phyloP scores from a whole-genome alignment of 2,113 vertebrate genomes.

The Taxidea taxus region DNA sequence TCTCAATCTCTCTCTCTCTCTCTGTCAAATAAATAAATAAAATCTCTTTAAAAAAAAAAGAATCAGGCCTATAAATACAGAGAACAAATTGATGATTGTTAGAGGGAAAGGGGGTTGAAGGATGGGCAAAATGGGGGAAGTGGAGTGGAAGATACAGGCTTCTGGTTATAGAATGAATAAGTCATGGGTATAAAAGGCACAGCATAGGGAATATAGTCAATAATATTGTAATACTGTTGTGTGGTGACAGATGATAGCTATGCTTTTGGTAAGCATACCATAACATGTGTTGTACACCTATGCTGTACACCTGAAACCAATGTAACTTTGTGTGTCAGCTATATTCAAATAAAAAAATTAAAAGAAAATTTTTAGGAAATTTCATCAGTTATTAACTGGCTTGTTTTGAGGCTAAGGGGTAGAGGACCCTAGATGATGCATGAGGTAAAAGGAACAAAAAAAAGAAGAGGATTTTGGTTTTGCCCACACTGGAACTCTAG shows the following conservation, averaged over 20 bases:
- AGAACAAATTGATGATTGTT: background rate
- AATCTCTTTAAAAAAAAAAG: too few relatives aligned
- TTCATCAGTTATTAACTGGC: background rate
- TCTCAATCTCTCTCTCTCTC: too few relatives aligned
- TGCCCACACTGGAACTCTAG: background rate
- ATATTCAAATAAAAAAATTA: background rate
- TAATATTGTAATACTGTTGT: background rate
- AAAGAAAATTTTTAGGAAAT: background rate
- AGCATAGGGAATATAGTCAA: background rate
- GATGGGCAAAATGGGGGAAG: background rate
- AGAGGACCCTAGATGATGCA: background rate
- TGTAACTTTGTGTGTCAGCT: background rate
- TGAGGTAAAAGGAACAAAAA: background rate
- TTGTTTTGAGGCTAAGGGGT: background rate
- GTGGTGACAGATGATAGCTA: background rate
- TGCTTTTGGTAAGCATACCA: background rate
- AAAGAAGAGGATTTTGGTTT: background rate
- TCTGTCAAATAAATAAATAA: too few relatives aligned
- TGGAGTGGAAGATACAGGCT: background rate
- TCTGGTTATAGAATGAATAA: background rate
- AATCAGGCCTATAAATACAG: background rate
- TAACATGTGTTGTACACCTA: background rate
- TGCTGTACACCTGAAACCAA: background rate
- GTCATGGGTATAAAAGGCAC: background rate
- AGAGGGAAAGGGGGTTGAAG: background rate